These are phyloP conservation scores for Hirtodrosophila cameraria DNA, from an alignment of 2,888 invertebrate species.

Conservation along the genomic window DNA sequence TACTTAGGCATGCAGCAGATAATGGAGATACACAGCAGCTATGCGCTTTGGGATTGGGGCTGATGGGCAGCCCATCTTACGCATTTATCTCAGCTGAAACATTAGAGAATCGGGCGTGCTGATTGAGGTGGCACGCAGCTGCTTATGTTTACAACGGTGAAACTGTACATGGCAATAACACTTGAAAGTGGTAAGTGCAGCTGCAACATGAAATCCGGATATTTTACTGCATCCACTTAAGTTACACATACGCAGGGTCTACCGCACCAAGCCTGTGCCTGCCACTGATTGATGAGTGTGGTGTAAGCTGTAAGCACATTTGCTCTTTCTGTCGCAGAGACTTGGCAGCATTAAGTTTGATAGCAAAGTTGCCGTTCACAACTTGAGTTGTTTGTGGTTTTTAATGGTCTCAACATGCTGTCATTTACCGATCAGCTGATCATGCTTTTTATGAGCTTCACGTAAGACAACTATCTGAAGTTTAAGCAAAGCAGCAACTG, in stretches of 20 bases:
- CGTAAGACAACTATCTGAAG: conserved; percentile 22
- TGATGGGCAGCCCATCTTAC: conserved; percentile 6
- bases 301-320: conserved; percentile 25
- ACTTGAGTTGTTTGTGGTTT: no score
- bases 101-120: conserved; percentile 14
- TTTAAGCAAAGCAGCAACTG: conserved; percentile 8
- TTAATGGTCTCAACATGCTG: no score
- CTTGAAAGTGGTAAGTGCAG: conserved; percentile 39
- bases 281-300: conserved; percentile 26
- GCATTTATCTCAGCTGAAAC: conserved; percentile 9
- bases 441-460: conserved; percentile 25
- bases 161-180: conserved; percentile 45
- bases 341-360: conserved; percentile 25
- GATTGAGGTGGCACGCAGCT: conserved; percentile 47
- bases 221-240: no score
- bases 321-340: conserved; percentile 38
- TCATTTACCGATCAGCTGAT: neutral
- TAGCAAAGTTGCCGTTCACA: no score
- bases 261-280: conserved; percentile 29
- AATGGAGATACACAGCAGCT: conserved; percentile 28
- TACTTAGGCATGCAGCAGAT: conserved; percentile 32
- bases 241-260: conserved; percentile 25
- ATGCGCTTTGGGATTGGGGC: neutral
- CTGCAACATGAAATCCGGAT: no score
- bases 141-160: conserved; percentile 46